Conservation (phyloP, 2,888 invertebrate genomes). For the Rhagonycha fulva region DNA sequence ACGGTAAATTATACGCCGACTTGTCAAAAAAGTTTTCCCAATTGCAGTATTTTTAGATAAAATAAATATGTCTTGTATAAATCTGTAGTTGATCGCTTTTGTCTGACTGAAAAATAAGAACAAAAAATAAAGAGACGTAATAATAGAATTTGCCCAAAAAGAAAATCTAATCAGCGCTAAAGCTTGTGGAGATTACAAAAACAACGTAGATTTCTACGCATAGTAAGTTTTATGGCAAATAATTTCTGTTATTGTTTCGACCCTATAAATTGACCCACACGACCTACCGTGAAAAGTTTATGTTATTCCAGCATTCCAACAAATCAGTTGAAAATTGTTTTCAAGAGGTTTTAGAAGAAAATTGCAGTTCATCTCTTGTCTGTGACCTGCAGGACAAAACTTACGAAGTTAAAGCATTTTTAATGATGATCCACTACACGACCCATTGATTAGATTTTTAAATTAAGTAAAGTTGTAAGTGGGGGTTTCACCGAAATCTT, state of each 20-base stretch:
- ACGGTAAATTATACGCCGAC: neutral
- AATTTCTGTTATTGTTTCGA: neutral
- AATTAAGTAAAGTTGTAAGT: too few relatives aligned
- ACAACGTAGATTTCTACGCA: neutral
- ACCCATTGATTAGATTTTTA: too few relatives aligned
- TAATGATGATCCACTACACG: too few relatives aligned
- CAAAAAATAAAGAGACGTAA: neutral
- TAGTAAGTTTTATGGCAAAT: neutral
- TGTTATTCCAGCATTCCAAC: neutral
- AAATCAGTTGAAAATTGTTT: neutral
- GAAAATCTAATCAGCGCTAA: neutral
- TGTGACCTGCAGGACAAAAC: neutral
- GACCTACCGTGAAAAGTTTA: neutral
- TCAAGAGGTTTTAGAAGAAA: neutral
- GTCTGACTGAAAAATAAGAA: neutral
- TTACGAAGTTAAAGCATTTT: neutral
- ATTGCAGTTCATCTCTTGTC: neutral
- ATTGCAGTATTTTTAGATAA: neutral
- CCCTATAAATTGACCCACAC: neutral
- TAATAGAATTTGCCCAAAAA: neutral
- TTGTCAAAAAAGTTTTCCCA: neutral
- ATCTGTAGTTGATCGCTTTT: neutral
- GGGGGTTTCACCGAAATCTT: too few relatives aligned
- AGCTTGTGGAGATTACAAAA: neutral
- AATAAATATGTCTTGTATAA: neutral